phyloP scores from a whole-genome alignment of 2,113 vertebrate genomes.

The Tragelaphus buxtoni region DNA sequence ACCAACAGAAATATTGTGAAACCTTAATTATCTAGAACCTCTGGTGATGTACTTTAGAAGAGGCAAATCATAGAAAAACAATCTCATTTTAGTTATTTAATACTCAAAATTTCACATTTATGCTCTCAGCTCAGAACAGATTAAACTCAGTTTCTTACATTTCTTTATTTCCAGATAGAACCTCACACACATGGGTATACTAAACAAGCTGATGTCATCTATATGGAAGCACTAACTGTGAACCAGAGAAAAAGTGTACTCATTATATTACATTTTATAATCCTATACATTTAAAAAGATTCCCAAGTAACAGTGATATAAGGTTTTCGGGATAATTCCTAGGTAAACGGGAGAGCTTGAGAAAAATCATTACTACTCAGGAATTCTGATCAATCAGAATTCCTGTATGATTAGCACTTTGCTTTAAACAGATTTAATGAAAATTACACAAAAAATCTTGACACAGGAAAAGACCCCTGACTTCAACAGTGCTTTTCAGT shows the following conservation, averaged over 20 bases:
- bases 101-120: neutral
- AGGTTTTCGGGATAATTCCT: neutral
- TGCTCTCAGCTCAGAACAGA: neutral
- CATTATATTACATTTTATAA: neutral
- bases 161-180: neutral
- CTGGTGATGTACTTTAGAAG: neutral
- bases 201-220: neutral
- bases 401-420: neutral
- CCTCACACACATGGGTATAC: neutral
- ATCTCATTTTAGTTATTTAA: slow-evolving; percentile 4
- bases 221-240: neutral
- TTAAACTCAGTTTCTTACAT: neutral
- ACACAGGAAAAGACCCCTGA: neutral
- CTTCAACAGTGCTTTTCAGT: neutral
- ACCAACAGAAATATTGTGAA: neutral
- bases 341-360: neutral
- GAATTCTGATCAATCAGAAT: neutral
- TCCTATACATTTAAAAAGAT: neutral
- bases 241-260: neutral
- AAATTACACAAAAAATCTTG: neutral
- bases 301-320: neutral
- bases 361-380: neutral
- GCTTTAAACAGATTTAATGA: neutral
- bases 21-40: neutral
- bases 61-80: neutral